Evolutionary conservation across 2,113 vertebrate species (phyloP).

Genomic region (Lamprologus sp.): DNA sequence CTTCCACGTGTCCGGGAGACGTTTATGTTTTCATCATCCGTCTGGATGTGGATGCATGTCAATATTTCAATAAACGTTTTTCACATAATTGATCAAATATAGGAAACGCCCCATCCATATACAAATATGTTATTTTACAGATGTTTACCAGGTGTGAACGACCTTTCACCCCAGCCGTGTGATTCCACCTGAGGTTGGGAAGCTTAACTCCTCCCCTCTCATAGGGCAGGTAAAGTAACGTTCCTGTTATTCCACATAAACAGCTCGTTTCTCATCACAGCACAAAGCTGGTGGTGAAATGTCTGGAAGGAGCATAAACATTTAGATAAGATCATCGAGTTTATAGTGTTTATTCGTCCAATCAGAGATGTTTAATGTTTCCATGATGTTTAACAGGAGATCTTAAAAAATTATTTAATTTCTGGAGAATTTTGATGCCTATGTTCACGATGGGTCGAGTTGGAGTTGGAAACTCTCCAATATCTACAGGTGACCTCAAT

Average conservation of each 20-base stretch:
- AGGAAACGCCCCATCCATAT: neutral
- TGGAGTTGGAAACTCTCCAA: fast-evolving
- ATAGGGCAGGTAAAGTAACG: neutral
- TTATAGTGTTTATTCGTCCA: neutral
- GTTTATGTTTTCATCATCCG: fast-evolving
- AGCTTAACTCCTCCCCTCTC: neutral
- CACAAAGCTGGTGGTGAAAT: neutral
- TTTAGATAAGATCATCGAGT: neutral
- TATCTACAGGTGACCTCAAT: neutral
- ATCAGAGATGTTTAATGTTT: neutral
- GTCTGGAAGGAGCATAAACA: neutral
- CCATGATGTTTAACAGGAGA: neutral
- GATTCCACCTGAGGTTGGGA: neutral
- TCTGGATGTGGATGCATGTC: neutral
- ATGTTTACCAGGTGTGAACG: neutral
- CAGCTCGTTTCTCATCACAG: neutral
- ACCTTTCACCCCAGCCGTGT: fast-evolving
- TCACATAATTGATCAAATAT: neutral
- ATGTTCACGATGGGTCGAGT: fast-evolving
- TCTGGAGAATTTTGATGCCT: neutral
- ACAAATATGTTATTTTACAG: neutral
- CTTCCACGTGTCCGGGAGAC: neutral
- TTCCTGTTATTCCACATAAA: neutral
- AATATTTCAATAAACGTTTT: neutral
- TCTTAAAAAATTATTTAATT: neutral